Evolutionary conservation across 2,888 invertebrate species (phyloP).

Genomic region (Rapana venosa): DNA sequence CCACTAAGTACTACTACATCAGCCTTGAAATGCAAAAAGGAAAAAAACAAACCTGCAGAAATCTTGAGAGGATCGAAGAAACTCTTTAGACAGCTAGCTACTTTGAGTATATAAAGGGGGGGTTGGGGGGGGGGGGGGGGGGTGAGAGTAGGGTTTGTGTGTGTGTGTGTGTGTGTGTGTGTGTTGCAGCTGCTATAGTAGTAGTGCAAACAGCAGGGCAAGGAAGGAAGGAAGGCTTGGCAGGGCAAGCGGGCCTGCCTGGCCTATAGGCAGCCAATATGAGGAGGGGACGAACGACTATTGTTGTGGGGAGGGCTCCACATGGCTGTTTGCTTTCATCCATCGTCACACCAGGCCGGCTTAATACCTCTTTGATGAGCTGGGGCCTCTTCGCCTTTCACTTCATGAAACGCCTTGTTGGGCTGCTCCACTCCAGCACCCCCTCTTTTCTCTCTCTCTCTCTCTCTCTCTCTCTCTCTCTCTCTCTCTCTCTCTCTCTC

Average conservation of each 20-base stretch:
- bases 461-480: no score
- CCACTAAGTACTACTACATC: no score
- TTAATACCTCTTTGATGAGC: slow-evolving; percentile 5
- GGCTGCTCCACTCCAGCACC: neutral
- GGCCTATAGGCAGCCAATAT: neutral
- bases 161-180: neutral
- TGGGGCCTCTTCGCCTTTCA: neutral
- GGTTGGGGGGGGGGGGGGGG: neutral
- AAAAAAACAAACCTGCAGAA: no score
- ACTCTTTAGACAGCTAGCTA: no score
- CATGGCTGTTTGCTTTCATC: slow-evolving; percentile 2
- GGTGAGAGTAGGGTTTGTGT: neutral
- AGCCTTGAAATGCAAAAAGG: no score
- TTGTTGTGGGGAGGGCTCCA: neutral
- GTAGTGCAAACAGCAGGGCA: neutral
- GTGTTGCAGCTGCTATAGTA: no score
- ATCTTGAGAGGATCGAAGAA: neutral
- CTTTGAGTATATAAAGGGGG: no score
- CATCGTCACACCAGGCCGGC: neutral
- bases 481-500: no score
- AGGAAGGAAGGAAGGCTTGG: no score
- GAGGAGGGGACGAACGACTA: neutral
- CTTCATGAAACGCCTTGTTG: slow-evolving; percentile 6
- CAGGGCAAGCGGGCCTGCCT: no score
- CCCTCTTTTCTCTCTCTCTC: neutral